Percentiles rank a stretch among this genome's conserved stretches.
Evolutionary conservation across 1,140 invertebrate genomes (phyloP).

Genomic region (Brachionus koreanus): DNA sequence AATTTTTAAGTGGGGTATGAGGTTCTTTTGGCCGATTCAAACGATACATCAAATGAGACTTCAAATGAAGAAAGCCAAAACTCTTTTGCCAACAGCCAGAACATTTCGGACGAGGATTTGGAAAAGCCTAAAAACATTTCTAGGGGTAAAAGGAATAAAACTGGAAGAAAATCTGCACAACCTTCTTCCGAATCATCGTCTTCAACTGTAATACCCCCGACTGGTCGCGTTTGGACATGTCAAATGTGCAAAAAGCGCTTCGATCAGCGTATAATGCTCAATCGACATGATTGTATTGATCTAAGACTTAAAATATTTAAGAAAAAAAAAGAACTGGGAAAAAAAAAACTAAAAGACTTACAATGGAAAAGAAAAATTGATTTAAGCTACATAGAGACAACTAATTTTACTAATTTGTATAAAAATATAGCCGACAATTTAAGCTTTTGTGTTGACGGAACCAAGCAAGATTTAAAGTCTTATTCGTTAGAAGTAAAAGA

Average conservation of each 20-base stretch:
- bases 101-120: neutral
- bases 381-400: constrained; percentile 55
- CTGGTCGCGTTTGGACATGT: neutral
- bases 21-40: neutral
- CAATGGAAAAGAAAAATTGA: constrained; percentile 39
- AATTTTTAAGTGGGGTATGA: neutral
- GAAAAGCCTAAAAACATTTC: neutral
- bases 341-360: constrained; percentile 48
- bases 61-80: constrained; percentile 33
- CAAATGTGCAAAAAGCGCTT: constrained; percentile 42
- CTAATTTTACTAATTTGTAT: constrained; percentile 64
- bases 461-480: constrained; percentile 55
- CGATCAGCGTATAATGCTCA: constrained; percentile 11
- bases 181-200: neutral
- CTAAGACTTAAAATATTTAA: neutral
- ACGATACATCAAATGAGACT: neutral
- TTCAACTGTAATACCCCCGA: neutral
- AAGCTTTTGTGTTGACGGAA: constrained; percentile 65
- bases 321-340: constrained; percentile 35
- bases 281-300: constrained; percentile 34
- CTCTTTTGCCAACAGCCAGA: neutral
- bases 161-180: neutral
- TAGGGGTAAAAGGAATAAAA: neutral
- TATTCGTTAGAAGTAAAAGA: constrained; percentile 33
- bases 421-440: constrained; percentile 67